phyloP scores from a whole-genome alignment of 2,888 invertebrate genomes.

The Deilephila elpenor region DNA sequence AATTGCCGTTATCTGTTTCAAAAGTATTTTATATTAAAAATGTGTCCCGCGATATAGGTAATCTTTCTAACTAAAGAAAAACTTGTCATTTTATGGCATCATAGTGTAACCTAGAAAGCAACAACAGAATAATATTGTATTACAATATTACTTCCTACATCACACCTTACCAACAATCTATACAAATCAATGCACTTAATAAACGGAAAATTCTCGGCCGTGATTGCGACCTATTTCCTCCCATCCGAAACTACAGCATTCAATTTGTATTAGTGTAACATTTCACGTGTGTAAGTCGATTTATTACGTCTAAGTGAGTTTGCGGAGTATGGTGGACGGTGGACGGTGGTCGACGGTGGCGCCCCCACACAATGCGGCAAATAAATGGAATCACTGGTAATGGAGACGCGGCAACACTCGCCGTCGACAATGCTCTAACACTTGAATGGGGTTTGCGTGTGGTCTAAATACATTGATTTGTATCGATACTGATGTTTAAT shows the following conservation, averaged over 20 bases:
- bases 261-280: constrained; percentile 24
- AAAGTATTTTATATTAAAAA: no score
- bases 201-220: background rate
- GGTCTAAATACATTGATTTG: background rate
- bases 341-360: background rate
- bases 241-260: background rate
- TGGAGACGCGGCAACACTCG: constrained; percentile 42
- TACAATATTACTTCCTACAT: no score
- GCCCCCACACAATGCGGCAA: constrained; percentile 31
- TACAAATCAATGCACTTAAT: background rate
- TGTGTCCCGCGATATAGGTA: no score
- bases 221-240: background rate
- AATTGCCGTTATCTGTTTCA: no score
- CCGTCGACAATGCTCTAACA: constrained; percentile 35
- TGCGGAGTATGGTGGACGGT: constrained; percentile 10
- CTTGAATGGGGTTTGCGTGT: constrained; percentile 30
- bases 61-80: no score
- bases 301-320: constrained; percentile 34
- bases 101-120: no score
- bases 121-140: no score
- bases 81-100: no score
- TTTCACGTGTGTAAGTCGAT: constrained; percentile 25
- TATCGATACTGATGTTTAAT: no score
- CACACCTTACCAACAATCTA: no score
- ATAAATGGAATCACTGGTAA: constrained; percentile 46